Conservation (phyloP, 2,113 vertebrate genomes). For the Eublepharis macularius region DNA sequence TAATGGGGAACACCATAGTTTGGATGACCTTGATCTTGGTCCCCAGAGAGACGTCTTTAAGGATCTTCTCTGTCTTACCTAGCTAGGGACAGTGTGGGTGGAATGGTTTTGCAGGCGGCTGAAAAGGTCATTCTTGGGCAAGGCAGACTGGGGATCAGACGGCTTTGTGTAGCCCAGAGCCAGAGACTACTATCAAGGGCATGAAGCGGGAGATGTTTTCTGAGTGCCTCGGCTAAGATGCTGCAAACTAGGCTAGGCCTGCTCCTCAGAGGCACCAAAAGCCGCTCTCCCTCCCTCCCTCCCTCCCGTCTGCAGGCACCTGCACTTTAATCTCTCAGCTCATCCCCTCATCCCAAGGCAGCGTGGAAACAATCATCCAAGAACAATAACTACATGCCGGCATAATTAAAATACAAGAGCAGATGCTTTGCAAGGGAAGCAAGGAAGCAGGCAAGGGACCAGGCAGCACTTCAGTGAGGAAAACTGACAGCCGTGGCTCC, state of each 20-base stretch:
- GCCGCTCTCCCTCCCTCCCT: neutral
- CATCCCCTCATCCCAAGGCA: neutral
- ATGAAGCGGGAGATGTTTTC: neutral
- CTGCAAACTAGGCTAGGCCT: neutral
- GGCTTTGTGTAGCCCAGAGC: neutral
- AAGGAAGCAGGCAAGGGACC: neutral
- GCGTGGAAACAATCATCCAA: neutral
- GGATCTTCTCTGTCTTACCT: too few species aligned
- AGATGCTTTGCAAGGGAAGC: neutral
- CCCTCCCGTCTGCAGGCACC: neutral
- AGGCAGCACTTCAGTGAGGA: neutral
- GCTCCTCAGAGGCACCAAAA: neutral
- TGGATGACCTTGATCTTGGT: too few species aligned
- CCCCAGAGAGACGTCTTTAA: too few species aligned
- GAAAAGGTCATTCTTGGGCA: neutral
- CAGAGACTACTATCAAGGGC: neutral
- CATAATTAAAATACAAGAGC: neutral
- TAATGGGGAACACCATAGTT: too few species aligned
- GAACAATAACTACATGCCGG: neutral
- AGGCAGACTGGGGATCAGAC: neutral
- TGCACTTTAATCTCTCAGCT: conserved; percentile 3
- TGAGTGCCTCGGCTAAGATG: neutral
- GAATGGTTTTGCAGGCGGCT: neutral
- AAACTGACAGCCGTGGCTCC: neutral
- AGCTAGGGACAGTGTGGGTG: neutral